Base-by-base conservation (phyloP, 2,113 vertebrate genomes). In the Seriola aureovittata region DNA sequence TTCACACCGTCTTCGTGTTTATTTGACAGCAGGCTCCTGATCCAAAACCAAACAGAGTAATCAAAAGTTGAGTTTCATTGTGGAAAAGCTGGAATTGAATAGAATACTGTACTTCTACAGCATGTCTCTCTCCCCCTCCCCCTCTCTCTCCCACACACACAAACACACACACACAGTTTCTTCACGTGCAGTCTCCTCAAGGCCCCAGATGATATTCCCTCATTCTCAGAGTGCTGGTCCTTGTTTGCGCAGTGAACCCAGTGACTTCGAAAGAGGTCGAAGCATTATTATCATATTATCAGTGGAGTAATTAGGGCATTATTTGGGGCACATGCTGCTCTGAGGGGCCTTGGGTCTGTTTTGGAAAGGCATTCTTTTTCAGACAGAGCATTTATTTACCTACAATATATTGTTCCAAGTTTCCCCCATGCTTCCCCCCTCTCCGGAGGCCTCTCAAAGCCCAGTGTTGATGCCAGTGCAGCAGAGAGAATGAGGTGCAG, bases 331-430 rank as follows among this genome's bases (percentile, higher is more conserved):
- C 84, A 80, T 80, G 82, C 59, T 84, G 80, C 82, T 89, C 82
- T 8, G 59, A 89, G 70, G 80, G 83, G 76, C 76, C 65, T 52
- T 69, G 85, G 86, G 83, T 91, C 75, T 92, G 90, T 93, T 94
- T 86, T 85, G 84, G 75, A 92, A 93, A 91, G 79, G 73, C 88
- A 81, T 91, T 91, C 88, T 93, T 93, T 87, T 93, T 92, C 88
- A 91, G 81, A 88, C 73, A 91, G 88, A 91, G 89, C 92, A 95
- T 93, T 95, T 95, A 94, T 95, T 96, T 94, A 95, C 93, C 94
- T 94, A 93, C 91, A 93, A 91, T 75, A 83, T 79, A 88, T 90
- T 92, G 88, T 91, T 94, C 93, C 93, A 94, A 94, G 89, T 95
- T 93, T 90, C 83, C 90, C 79, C 81, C 71, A 44, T 78, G 81